phyloP scores from a whole-genome alignment of 2,888 invertebrate genomes.

The Pristionchus mayeri region DNA sequence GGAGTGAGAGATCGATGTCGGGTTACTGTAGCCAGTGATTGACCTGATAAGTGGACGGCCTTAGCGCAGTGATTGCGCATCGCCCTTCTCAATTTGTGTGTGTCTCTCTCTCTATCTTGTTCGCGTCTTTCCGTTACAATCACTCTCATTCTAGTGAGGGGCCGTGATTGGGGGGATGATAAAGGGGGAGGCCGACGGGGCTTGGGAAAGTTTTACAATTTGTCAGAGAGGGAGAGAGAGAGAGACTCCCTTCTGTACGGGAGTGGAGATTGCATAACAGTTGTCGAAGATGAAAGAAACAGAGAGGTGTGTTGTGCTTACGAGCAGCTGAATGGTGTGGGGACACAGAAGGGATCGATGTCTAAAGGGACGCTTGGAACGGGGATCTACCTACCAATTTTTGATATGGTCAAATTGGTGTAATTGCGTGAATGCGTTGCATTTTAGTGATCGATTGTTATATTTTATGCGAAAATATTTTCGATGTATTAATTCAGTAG shows the following conservation, averaged over 20 bases:
- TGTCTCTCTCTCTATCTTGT: constrained; percentile 25
- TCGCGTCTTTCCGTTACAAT: constrained; percentile 18
- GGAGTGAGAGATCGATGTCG: no score
- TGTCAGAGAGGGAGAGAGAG: neutral
- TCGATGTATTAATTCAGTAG: no score
- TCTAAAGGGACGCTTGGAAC: no score
- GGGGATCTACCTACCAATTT: no score
- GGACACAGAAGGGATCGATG: no score
- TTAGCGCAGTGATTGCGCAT: constrained; percentile 11
- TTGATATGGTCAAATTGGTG: no score
- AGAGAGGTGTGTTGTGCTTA: neutral
- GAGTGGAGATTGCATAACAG: constrained; percentile 27
- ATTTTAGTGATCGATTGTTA: no score
- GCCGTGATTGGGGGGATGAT: neutral
- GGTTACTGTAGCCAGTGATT: neutral
- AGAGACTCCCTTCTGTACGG: neutral
- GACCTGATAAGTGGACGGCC: neutral
- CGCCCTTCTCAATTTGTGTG: no score
- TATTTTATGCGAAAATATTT: no score
- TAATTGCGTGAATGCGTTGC: no score
- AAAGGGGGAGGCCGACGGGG: constrained; percentile 29
- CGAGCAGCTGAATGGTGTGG: neutral
- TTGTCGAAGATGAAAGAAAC: constrained; percentile 27
- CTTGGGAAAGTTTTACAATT: constrained; percentile 37
- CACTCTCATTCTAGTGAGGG: neutral